A percentile compares a stretch with the other conserved stretches of the same genome.
phyloP scores from a whole-genome alignment of 2,797 vertebrate species.

The Galagoides demidoff region DNA sequence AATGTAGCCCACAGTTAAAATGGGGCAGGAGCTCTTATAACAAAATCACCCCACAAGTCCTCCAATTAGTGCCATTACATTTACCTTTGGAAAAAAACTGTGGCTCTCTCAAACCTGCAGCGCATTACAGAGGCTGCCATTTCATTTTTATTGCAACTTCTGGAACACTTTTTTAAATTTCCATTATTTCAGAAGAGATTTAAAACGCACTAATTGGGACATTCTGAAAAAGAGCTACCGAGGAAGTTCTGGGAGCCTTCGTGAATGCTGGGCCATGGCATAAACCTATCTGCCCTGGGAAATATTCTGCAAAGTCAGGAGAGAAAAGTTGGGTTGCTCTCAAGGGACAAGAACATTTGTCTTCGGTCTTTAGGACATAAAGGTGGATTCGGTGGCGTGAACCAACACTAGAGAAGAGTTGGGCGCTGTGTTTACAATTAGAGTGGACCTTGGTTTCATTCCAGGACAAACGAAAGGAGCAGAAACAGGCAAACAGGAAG shows the following conservation, averaged over 20 bases:
- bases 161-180: conserved; percentile 54
- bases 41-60: neutral
- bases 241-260: neutral
- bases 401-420: neutral
- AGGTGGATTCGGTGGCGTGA: neutral
- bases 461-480: neutral
- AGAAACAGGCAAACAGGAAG: neutral
- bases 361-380: neutral
- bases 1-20: neutral
- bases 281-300: neutral
- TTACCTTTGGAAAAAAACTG: conserved; percentile 30
- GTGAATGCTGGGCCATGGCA: neutral
- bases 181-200: conserved; percentile 67
- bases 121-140: conserved; percentile 49
- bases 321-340: neutral
- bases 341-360: neutral
- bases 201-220: conserved; percentile 54
- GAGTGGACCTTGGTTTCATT: neutral
- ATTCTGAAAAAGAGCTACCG: conserved; percentile 52
- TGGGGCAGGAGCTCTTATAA: neutral
- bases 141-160: conserved; percentile 66
- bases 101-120: conserved; percentile 24
- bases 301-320: conserved; percentile 38
- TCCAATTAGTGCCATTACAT: conserved; percentile 21
- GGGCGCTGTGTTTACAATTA: neutral